Evolutionary conservation across 2,888 invertebrate genomes (phyloP).

Genomic region (Smittia aterrima): DNA sequence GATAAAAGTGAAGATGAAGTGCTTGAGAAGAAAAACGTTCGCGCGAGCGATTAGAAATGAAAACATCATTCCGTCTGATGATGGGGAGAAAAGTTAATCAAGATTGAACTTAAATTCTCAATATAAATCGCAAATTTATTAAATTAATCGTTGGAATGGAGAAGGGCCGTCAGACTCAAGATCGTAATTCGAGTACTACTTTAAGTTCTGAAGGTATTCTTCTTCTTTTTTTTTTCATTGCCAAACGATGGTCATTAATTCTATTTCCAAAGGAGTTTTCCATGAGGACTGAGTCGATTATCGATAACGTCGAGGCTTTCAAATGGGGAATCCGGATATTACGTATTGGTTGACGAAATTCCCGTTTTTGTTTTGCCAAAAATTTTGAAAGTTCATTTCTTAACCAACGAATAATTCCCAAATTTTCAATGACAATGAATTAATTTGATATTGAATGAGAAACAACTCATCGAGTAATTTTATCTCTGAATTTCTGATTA

Average conservation of each 20-base stretch:
- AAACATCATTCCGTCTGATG: background rate
- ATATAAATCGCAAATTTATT: constrained; percentile 6
- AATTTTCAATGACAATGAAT: too few species aligned
- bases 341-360: too few species aligned
- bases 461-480: too few species aligned
- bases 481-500: background rate
- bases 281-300: too few species aligned
- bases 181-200: background rate
- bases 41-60: background rate
- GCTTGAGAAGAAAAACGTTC: too few species aligned
- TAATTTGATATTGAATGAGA: too few species aligned
- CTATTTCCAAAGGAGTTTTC: background rate
- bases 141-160: background rate
- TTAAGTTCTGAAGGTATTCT: too few species aligned
- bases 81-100: background rate
- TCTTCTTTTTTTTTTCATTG: background rate
- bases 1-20: too few species aligned
- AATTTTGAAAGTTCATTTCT: too few species aligned
- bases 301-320: background rate
- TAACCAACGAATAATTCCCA: too few species aligned
- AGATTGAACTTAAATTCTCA: background rate
- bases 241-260: background rate
- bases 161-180: background rate
- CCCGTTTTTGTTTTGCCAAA: too few species aligned
- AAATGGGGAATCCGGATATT: too few species aligned